These are phyloP conservation scores for Ephestia elutella DNA, from an alignment of 1,140 invertebrate genomes.

Conservation along the genomic window DNA sequence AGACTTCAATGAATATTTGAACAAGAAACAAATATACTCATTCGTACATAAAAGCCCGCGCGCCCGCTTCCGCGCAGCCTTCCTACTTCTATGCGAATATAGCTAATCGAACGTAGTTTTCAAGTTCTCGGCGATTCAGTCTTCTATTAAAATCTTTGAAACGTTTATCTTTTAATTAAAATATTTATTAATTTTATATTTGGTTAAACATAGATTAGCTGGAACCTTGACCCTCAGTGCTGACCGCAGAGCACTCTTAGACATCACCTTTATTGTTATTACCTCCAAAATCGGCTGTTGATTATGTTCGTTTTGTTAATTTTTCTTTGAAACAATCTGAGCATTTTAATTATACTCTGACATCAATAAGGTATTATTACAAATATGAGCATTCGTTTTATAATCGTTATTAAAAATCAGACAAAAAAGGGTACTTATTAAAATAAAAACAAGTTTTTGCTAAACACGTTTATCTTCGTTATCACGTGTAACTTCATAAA, in stretches of 20 bases:
- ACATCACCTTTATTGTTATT: conserved; percentile 1
- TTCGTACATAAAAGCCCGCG: too few species aligned
- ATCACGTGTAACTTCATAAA: background rate
- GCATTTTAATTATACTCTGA: background rate
- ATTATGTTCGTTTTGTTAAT: background rate
- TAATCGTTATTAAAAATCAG: background rate
- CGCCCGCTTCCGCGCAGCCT: too few species aligned
- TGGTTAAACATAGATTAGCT: background rate
- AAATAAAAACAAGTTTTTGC: background rate
- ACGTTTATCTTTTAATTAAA: too few species aligned
- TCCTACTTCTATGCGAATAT: too few species aligned
- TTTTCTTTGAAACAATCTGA: background rate
- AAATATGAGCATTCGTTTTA: background rate
- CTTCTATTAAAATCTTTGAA: too few species aligned
- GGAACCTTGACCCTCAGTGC: background rate
- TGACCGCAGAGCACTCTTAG: background rate
- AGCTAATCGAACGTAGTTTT: too few species aligned
- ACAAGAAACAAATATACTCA: too few species aligned
- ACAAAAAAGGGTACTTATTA: background rate
- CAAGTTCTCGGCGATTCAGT: too few species aligned
- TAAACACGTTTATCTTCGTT: background rate
- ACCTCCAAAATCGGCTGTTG: background rate
- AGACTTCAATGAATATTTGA: too few species aligned
- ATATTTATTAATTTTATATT: too few species aligned
- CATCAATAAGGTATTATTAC: background rate